Base-by-base conservation (phyloP, 92 coral and sea anemone species). In the Muricea muricata region DNA sequence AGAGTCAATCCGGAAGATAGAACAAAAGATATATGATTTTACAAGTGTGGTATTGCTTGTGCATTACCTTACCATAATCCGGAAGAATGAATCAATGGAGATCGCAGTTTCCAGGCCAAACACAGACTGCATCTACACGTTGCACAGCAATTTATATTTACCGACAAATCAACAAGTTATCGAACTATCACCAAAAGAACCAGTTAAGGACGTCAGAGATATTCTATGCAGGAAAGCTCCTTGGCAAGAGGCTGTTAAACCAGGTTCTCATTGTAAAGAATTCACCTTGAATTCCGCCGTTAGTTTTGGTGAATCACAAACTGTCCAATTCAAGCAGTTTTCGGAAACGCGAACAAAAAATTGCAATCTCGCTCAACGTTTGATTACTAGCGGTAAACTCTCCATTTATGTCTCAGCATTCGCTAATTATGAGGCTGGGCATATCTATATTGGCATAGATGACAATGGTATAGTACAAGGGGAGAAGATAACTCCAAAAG, bases 361-460 rank as follows among this genome's bases (percentile, higher is more conserved):
- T 58, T 25, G 26, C 60, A 60, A 47, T n/a, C 63, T 86, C 21
- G 80, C 80, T 10, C 50, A 33, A 9, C 80, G 89, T 28, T 39
- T 86, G 39, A 75, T 31, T 5, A 57, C 32, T 14, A 15, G 37
- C 20, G 67, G 68, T 74, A 66, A 79, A 35, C 18, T 78, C 0
- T 23, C 26, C 10, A 65, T 39, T 55, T 86, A 79, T 63, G 61
- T 86, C n/a, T 86, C 89, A 8, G 89, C 85, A 26, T 86, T 86
- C 40, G 89, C 89, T 6, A 86, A 86, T 79, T 55, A 79, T 46
- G 32, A 73, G 20, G 89, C 79, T 23, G 89, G 89, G 9, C 89
- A 82, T 47, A 47, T 86, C 28, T 86, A 78, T 50, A 77, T 74
- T 55, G 89, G 89, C 3, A 82, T 86, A 7, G 30, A 67, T 3